Percentiles rank a stretch among this genome's conserved stretches.
Evolutionary conservation across 1,140 invertebrate species (phyloP).

Genomic region (Micrasema minimum): DNA sequence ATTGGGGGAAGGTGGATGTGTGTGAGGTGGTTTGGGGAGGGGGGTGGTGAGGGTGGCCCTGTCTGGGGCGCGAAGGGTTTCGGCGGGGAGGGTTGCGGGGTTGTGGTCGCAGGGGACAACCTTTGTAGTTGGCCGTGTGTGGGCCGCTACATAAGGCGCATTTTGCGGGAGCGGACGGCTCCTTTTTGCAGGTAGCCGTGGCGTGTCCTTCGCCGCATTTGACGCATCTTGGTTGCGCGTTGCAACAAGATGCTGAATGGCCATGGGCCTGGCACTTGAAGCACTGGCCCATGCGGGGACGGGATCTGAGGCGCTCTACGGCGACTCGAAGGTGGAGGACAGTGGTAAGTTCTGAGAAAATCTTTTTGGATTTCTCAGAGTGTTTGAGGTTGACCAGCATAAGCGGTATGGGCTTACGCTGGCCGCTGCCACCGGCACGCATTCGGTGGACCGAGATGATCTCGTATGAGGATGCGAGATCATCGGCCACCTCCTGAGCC

Average conservation of each 20-base stretch:
- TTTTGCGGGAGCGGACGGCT: background rate
- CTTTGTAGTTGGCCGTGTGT: slow-evolving; percentile 12
- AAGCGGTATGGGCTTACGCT: background rate
- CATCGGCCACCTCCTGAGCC: background rate
- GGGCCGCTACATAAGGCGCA: background rate
- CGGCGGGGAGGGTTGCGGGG: background rate
- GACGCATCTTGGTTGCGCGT: background rate
- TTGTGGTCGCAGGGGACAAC: background rate
- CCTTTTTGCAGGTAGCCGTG: background rate
- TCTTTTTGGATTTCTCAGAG: background rate
- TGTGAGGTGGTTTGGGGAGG: background rate
- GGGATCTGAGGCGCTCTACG: background rate
- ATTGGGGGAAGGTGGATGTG: too few species aligned
- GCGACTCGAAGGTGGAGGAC: background rate
- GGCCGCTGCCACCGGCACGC: background rate
- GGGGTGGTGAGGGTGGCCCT: background rate
- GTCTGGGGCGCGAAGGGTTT: too few species aligned
- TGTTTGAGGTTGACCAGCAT: background rate
- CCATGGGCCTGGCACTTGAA: slow-evolving; percentile 10
- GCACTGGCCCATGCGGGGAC: background rate
- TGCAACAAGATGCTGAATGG: background rate
- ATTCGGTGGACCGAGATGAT: background rate
- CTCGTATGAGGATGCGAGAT: background rate
- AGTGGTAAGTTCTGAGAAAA: background rate
- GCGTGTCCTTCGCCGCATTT: background rate